phyloP scores from a whole-genome alignment of 2,888 invertebrate genomes.

The Agonopterix heracliana region DNA sequence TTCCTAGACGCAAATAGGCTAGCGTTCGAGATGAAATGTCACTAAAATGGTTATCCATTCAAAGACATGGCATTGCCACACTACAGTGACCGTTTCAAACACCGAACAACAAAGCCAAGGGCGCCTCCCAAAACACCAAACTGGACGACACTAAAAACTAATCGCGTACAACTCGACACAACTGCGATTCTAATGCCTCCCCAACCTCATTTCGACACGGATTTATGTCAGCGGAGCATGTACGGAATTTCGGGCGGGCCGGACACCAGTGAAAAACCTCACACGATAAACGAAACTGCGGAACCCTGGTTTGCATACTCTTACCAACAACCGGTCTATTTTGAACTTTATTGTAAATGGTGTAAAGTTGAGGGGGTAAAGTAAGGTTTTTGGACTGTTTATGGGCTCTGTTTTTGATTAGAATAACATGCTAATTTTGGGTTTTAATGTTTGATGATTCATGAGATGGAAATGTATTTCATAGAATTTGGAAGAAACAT shows the following conservation, averaged over 20 bases:
- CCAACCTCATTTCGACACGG: slow-evolving; percentile 24
- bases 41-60: no score
- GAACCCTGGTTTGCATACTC: slow-evolving; percentile 23
- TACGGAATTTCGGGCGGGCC: slow-evolving; percentile 30
- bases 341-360: no score
- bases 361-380: neutral
- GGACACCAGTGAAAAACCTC: slow-evolving; percentile 31
- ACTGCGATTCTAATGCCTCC: slow-evolving; percentile 13
- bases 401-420: slow-evolving; percentile 25
- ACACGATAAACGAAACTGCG: slow-evolving; percentile 23
- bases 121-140: neutral
- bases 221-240: slow-evolving; percentile 32
- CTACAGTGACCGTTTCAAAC: neutral
- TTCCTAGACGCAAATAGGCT: no score
- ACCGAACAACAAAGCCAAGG: neutral
- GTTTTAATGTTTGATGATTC: neutral
- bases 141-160: slow-evolving; percentile 1
- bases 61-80: no score
- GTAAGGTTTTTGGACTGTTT: slow-evolving; percentile 24
- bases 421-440: slow-evolving; percentile 12
- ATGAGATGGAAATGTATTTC: no score
- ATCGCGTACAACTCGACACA: slow-evolving; percentile 4
- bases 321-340: slow-evolving; percentile 19
- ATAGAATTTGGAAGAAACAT: no score
- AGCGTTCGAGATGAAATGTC: no score